Evolutionary conservation across 2,888 invertebrate species (phyloP), one percentile per base, ranked within the genome.

Genomic region (Thecophora atra): DNA sequence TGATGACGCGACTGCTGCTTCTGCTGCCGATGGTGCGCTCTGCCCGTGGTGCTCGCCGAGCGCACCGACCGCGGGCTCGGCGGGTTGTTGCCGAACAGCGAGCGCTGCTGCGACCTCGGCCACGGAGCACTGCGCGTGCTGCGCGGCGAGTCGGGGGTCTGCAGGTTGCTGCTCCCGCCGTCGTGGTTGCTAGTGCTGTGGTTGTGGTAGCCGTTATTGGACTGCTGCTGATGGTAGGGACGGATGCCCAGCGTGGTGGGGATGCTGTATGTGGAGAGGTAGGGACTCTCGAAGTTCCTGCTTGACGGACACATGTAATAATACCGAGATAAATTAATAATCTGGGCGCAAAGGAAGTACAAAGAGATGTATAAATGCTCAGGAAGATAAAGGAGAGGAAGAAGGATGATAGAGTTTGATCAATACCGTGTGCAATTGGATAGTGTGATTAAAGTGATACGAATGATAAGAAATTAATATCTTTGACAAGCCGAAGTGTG

Each of bases 81-180:
- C 4, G 92, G 92, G 69, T 90, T 89, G 62, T 90, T 89, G n/a
- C 91, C 91, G 86, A 94, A 95, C 70, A 94, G 89, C 11, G 94
- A 94, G 75, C 93, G 91, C 62, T 92, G 90, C 81, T 91, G 91
- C 37, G 91, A 91, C 76, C 94, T 92, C 37, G 91, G 90, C 92
- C 92, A 92, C 5, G 92, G 92, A 0, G 95, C 95, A 80, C 95
- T 95, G 74, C 94, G 90, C 8, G 93, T 94, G 81, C 95, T 95
- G 64, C 94, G 90, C 1, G 95, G 95, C 1, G 92, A 92, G 78
- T 92, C 92, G 66, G 90, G 90, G 78, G 88, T 87, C 78, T 83
- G 81, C 70, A 84, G 78, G 79, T 82, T 82, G 78, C 79, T 79
- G 75, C 74, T 74, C 63, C 79, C 81, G 66, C 71, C 71, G 13